Evolutionary conservation across 1,140 invertebrate genomes (phyloP), one percentile per base, ranked within the genome.

Genomic region (Anastrepha obliqua): DNA sequence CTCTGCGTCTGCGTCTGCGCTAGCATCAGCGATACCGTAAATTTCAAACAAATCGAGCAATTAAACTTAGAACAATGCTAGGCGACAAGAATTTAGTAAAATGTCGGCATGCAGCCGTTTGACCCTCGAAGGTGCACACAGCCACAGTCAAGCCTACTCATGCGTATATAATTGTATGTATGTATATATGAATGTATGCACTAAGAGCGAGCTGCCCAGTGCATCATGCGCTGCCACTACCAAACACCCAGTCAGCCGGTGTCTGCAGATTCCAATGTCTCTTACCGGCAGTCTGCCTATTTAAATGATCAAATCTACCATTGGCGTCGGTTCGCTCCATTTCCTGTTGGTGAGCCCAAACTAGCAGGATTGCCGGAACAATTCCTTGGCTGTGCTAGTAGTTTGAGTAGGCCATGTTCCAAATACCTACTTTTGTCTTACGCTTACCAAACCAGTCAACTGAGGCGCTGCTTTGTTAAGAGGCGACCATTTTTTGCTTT

Each of bases 51-150:
- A 81, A 81, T 47, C 42, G 74, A 81, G 74, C 74, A 81, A 81
- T 81, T 81, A 81, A 81, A 81, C n/a, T 81, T 81, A 29, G 74
- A 81, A 55, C 74, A 81, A 81, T 17, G 74, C 47, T 81, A 29
- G 51, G 74, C 74, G 74, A 55, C 44, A 55, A 81, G 74, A 81
- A 81, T 81, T 81, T 81, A 2, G 47, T 47, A 55, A 55, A 81
- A 17, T 74, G 67, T 42, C 42, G 67, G 67, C 42, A 74, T 81
- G 74, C 74, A 58, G 8, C 42, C 15, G 20, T 47, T 81, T 81
- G 74, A 81, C 74, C 74, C 47, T 42, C 47, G 29, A 74, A 67
- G 29, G 44, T 6, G 7, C 74, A 20, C 47, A 81, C 74, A 81
- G 11, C 17, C 5, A 39, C 2, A 20, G 6, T n/a, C 64, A 55